Conservation (phyloP, 53 echinoderm and acorn worm species). For the Pentamera pediparva region DNA sequence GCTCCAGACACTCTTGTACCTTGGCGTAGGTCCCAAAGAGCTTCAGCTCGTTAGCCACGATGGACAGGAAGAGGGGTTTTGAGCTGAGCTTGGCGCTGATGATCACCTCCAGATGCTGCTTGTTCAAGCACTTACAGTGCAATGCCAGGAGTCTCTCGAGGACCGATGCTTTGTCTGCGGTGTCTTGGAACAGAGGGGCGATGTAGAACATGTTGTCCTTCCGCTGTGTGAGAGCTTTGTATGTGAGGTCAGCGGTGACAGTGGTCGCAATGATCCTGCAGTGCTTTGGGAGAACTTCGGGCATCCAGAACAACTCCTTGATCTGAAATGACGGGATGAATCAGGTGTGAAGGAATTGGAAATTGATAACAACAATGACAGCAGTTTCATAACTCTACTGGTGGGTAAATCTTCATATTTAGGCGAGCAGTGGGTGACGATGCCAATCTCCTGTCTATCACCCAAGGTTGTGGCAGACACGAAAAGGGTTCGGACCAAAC, state of each 20-base stretch:
- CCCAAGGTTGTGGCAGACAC: too few relatives aligned
- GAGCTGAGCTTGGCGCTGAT: conserved; percentile 71
- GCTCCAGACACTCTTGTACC: conserved; percentile 54
- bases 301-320: conserved; percentile 89
- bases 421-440: too few relatives aligned
- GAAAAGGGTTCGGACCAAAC: too few relatives aligned
- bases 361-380: too few relatives aligned
- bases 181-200: conserved; percentile 56
- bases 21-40: conserved; percentile 70
- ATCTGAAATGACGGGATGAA: conserved; percentile 40
- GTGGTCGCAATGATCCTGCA: conserved; percentile 82
- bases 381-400: too few relatives aligned
- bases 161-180: conserved; percentile 52
- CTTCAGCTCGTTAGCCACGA: conserved; percentile 84
- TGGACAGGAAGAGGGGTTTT: conserved; percentile 81
- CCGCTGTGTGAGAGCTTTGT: conserved; percentile 64
- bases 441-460: too few relatives aligned
- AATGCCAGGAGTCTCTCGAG: conserved; percentile 64
- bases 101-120: conserved; percentile 50
- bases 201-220: conserved; percentile 40
- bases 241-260: conserved; percentile 79
- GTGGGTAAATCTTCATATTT: too few relatives aligned
- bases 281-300: conserved; percentile 54
- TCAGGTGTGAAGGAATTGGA: too few relatives aligned
- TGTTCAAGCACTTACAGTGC: conserved; percentile 77